Evolutionary conservation across 2,888 invertebrate genomes (phyloP), one percentile per base, ranked within the genome.

Genomic region (Drosophila pseudotalamancana): DNA sequence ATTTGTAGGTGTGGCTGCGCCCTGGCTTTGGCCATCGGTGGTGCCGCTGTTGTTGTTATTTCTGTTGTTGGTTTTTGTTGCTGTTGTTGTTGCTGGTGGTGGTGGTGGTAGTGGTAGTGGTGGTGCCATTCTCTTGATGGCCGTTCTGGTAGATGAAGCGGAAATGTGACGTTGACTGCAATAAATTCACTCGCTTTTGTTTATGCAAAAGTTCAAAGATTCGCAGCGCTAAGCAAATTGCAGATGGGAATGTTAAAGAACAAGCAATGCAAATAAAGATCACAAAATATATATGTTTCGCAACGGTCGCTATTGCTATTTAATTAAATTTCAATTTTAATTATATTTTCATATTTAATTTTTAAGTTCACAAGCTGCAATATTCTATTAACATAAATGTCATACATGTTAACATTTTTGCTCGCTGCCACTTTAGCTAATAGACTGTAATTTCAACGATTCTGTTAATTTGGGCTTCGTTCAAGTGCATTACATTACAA

Each of bases 141-240:
- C 48, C 88, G 88, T 87, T 88, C 87, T 86, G 89, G 76, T 89
- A 87, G 82, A 87, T 87, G 75, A 81, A 88, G 89, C 87, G 87
- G 89, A 88, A 87, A 88, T 86, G 86, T 77, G 86, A 87, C 80
- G 82, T 82, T 85, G 77, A 70, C 57, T 60, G 78, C 82, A 81
- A 81, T 81, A 87, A 82, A 87, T 84, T 75, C 72, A 64, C 72
- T 72, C 65, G 81, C 75, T 81, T 81, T 81, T 72, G 72, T 74
- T 68, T 77, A 73, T 70, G 65, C 61, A 66, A 77, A 72, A 87
- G 82, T 84, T 78, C 86, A 85, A 87, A 75, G 70, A 43, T 73
- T 61, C 70, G 50, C 70, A 35, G 27, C 50, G 56, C 51, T 34
- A 21, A 32, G 46, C 72, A 45, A 35, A 56, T 31, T 32, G 49